phyloP scores from a whole-genome alignment of 1,140 invertebrate genomes.

The Polypedilum pembai region DNA sequence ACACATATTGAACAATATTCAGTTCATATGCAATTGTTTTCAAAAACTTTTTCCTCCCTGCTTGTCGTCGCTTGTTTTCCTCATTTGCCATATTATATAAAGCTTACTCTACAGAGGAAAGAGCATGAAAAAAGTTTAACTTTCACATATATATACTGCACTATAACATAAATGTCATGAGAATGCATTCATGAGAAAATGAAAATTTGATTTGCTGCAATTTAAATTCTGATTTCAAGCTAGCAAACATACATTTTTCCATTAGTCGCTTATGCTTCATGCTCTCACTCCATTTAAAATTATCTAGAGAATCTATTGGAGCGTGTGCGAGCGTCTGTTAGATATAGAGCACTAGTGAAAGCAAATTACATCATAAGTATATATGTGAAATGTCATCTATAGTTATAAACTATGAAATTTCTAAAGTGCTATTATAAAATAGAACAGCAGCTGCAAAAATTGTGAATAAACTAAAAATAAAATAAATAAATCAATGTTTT shows the following conservation, averaged over 20 bases:
- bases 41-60: background rate
- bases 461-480: no score
- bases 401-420: no score
- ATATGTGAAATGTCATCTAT: no score
- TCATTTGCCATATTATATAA: background rate
- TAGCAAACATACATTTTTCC: background rate
- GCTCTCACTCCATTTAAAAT: background rate
- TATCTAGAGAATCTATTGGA: no score
- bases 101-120: no score
- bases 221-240: slow-evolving; percentile 1
- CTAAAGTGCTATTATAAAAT: no score
- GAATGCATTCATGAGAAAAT: slow-evolving; percentile 6
- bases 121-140: no score
- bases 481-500: no score
- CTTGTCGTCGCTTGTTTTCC: background rate
- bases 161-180: background rate
- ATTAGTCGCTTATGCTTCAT: background rate
- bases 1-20: background rate
- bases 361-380: no score
- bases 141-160: background rate
- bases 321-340: no score
- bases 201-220: slow-evolving; percentile 17
- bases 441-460: no score
- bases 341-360: no score
- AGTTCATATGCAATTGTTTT: background rate